phyloP scores from a whole-genome alignment of 2,888 invertebrate genomes.

The Ctenicera cuprea region DNA sequence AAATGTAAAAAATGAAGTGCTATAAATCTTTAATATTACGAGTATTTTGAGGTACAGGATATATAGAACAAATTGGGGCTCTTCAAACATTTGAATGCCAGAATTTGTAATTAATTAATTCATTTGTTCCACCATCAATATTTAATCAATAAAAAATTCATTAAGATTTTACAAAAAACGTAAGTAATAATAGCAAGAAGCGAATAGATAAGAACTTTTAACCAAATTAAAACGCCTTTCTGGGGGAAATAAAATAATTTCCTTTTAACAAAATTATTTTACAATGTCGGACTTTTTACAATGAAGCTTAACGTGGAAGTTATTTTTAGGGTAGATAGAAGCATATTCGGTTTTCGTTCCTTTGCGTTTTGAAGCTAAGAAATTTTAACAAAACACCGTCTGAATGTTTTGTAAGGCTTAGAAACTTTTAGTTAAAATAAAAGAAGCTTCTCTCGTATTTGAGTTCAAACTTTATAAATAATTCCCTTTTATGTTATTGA shows the following conservation, averaged over 20 bases:
- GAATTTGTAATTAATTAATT: too few species aligned
- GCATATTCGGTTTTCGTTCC: not conserved
- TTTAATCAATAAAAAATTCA: too few species aligned
- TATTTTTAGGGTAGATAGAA: conserved; percentile 20
- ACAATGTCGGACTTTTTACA: not conserved
- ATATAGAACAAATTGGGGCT: too few species aligned
- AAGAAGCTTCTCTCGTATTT: not conserved
- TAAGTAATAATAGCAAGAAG: not conserved
- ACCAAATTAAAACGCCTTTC: not conserved
- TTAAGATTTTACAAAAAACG: too few species aligned
- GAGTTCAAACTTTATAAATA: not conserved
- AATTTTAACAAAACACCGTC: not conserved
- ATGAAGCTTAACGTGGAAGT: not conserved
- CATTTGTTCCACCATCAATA: too few species aligned
- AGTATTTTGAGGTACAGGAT: too few species aligned
- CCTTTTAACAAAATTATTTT: not conserved
- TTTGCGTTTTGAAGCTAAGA: not conserved
- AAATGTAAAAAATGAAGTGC: too few species aligned
- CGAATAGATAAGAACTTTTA: not conserved
- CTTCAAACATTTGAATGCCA: too few species aligned
- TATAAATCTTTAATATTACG: too few species aligned
- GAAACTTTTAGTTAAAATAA: not conserved
- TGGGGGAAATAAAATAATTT: conserved; percentile 4
- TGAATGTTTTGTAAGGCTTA: not conserved
- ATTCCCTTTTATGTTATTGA: too few species aligned